phyloP scores from a whole-genome alignment of 2,888 invertebrate genomes.

The Prosapia bicincta region DNA sequence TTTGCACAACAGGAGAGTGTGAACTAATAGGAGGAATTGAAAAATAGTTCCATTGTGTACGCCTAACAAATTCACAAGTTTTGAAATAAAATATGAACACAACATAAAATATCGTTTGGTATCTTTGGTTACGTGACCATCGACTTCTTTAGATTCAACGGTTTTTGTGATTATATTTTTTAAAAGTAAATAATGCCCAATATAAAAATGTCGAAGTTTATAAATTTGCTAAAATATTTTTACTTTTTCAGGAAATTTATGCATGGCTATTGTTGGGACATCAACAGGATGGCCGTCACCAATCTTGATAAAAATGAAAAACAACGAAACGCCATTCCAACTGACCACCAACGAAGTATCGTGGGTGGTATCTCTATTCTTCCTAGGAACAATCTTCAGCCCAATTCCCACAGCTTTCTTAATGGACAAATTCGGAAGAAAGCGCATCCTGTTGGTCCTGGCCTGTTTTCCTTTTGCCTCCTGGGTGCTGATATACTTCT shows the following conservation, averaged over 20 bases:
- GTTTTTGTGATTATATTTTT: too few species aligned
- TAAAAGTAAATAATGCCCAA: too few species aligned
- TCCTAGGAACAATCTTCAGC: slow-evolving; percentile 37
- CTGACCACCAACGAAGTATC: slow-evolving; percentile 35
- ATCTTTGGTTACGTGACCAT: too few species aligned
- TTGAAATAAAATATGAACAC: too few species aligned
- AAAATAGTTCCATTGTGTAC: too few species aligned
- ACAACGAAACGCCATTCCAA: slow-evolving; percentile 30
- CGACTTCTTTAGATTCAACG: too few species aligned
- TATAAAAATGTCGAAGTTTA: too few species aligned
- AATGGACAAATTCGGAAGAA: slow-evolving; percentile 36
- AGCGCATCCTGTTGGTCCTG: slow-evolving; percentile 32
- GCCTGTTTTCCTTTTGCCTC: slow-evolving; percentile 34
- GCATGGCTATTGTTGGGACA: slow-evolving; percentile 31
- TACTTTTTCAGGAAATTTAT: slow-evolving; percentile 23
- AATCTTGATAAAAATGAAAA: slow-evolving; percentile 29
- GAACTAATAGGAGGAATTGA: too few species aligned
- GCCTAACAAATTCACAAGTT: too few species aligned
- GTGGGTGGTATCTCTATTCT: slow-evolving; percentile 39
- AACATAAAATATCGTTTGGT: too few species aligned
- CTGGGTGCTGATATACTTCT: slow-evolving; percentile 36
- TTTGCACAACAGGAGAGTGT: too few species aligned
- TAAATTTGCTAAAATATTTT: too few species aligned
- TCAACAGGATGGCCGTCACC: slow-evolving; percentile 37
- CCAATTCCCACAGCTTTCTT: slow-evolving; percentile 37